Evolutionary conservation across 2,888 invertebrate genomes (phyloP), one percentile per base, ranked within the genome.

Genomic region (Ceramica pisi): DNA sequence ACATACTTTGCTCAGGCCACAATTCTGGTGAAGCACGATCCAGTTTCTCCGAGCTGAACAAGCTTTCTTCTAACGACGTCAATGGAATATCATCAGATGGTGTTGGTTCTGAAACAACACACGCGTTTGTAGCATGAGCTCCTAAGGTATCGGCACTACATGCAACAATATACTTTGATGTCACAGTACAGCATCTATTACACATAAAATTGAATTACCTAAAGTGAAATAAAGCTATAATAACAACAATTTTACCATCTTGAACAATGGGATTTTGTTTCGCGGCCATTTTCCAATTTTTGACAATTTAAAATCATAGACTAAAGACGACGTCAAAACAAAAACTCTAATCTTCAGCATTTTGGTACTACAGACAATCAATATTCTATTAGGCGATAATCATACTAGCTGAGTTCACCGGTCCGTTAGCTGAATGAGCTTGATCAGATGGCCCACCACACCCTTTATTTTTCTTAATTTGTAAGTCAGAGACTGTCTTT

Each of bases 1-100:
- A 61, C 97, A 97, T 97, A 99, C 99, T 98, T 96, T 98, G 98
- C 94, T 99, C 99, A 35, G 99, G 99, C 99, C 99, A 99, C 88
- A 99, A 94, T 91, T 99, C 99, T 46, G 99, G 99, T 3, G 99
- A 99, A n/a, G 98, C 97, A 86, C 99, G 97, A 93, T 99, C 99
- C 86, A 99, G 95, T 91, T 98, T 98, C 95, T 99, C 99, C 90
- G 98, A 96, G 90, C 99, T 98, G 87, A 98, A 96, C 74, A 99
- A 96, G 91, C 97, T 98, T 90, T 98, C 97, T 91, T 98, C 98
- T 85, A 96, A 90, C 74, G 95, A 94, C 84, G 94, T 91, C 93
- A 96, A 86, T 78, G 96, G 95, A 94, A 95, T 96, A 95, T 95
- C 95, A 83, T 95, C 96, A 78, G 94, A 88, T 82, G 93, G 86